phyloP scores from a whole-genome alignment of 2,797 vertebrate genomes.

The Chloroceryle amazona region DNA sequence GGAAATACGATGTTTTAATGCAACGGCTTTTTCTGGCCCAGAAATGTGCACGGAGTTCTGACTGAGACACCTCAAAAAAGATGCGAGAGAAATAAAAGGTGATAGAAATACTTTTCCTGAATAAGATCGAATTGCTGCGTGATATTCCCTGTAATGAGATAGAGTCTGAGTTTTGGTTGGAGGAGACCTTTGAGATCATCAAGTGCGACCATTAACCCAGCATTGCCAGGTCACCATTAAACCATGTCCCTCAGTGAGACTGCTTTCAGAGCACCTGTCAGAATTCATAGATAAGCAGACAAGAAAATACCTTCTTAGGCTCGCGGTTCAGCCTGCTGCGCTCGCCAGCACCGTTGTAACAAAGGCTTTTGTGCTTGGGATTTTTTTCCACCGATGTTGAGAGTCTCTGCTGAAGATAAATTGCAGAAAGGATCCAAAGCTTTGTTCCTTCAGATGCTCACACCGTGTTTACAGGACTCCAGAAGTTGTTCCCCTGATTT shows the following conservation, averaged over 20 bases:
- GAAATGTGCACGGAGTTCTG: not conserved
- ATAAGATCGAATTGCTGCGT: not conserved
- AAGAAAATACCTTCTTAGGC: not conserved
- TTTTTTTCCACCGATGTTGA: accelerated
- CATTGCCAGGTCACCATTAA: not conserved
- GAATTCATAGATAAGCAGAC: not conserved
- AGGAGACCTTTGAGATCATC: not conserved
- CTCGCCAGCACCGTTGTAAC: not conserved
- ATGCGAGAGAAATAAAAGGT: not conserved
- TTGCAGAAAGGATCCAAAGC: not conserved
- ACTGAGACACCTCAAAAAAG: not conserved
- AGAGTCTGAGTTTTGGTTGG: not conserved
- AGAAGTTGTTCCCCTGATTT: not conserved
- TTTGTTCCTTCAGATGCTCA: not conserved
- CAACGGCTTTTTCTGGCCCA: not conserved
- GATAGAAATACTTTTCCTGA: not conserved
- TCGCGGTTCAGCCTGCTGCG: not conserved
- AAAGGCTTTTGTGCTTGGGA: not conserved
- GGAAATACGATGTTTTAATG: not conserved
- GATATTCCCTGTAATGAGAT: not conserved
- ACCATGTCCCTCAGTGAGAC: not conserved
- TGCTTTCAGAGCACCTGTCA: not conserved
- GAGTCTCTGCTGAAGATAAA: not conserved
- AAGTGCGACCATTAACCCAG: not conserved
- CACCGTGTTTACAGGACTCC: accelerated